A percentile compares a stretch with the other conserved stretches of the same genome.
Evolutionary conservation across 2,888 invertebrate species (phyloP).

Genomic region (Caenorhabditis angaria): DNA sequence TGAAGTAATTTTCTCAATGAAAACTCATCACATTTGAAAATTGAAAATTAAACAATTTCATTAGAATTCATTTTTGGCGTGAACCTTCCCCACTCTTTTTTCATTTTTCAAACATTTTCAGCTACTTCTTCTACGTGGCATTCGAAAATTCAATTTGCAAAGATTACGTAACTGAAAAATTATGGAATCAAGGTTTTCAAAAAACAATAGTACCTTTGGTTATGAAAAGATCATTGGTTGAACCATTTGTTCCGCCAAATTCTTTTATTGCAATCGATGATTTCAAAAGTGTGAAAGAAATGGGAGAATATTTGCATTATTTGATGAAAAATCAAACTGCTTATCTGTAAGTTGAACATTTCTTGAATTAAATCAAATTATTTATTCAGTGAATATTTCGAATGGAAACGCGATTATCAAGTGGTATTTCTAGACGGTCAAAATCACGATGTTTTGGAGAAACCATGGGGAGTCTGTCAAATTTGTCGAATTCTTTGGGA

Average conservation of each 20-base stretch:
- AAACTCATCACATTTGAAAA: no score
- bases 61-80: no score
- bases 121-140: constrained; percentile 69
- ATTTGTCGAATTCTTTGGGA: constrained; percentile 64
- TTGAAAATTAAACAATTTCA: no score
- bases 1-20: no score
- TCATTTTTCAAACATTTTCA: constrained; percentile 25
- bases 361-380: not conserved
- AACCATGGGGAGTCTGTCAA: constrained; percentile 72
- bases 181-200: constrained; percentile 69
- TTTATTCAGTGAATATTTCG: constrained; percentile 73
- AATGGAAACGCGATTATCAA: constrained; percentile 72
- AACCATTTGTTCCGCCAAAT: constrained; percentile 72
- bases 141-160: constrained; percentile 71
- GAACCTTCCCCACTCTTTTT: no score
- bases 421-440: constrained; percentile 66
- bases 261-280: constrained; percentile 75
- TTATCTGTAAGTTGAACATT: constrained; percentile 66
- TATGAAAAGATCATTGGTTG: constrained; percentile 63
- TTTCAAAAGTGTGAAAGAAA: constrained; percentile 72
- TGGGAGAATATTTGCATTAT: constrained; percentile 73
- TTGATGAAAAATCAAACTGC: constrained; percentile 73
- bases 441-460: constrained; percentile 64
- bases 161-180: constrained; percentile 72
- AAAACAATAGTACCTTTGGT: constrained; percentile 66